Conservation (phyloP, 2,113 vertebrate genomes). For the Ginglymostoma cirratum region DNA sequence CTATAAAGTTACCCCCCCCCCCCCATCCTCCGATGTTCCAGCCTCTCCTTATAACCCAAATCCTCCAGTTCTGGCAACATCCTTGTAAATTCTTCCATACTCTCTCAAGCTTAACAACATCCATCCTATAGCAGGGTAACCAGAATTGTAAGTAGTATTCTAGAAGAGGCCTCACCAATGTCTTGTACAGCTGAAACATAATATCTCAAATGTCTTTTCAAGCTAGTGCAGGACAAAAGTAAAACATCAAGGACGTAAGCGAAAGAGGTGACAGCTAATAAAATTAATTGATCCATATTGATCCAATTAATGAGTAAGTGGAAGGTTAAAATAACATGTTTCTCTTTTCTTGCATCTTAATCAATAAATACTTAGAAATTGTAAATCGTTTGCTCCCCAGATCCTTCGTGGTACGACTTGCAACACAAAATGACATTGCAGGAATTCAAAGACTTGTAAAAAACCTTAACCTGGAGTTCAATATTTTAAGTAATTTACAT, state of each 20-base stretch:
- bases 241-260: not conserved
- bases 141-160: no score
- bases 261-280: not conserved
- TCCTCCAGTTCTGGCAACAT: no score
- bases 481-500: constrained; percentile 65
- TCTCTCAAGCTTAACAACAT: no score
- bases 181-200: no score
- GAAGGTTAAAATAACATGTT: not conserved
- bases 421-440: constrained; percentile 53
- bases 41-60: no score
- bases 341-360: not conserved
- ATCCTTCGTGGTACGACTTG: constrained; percentile 65
- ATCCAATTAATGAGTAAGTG: not conserved
- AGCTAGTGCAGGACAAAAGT: not conserved
- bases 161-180: no score
- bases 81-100: no score
- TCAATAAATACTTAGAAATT: not conserved
- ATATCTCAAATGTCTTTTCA: no score
- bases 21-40: no score
- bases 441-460: constrained; percentile 59
- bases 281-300: not conserved
- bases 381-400: constrained; percentile 48
- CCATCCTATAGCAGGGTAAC: no score
- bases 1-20: no score
- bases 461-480: constrained; percentile 51